Evolutionary conservation across 2,113 vertebrate species (phyloP).

Genomic region (Trichomycterus rosablanca): DNA sequence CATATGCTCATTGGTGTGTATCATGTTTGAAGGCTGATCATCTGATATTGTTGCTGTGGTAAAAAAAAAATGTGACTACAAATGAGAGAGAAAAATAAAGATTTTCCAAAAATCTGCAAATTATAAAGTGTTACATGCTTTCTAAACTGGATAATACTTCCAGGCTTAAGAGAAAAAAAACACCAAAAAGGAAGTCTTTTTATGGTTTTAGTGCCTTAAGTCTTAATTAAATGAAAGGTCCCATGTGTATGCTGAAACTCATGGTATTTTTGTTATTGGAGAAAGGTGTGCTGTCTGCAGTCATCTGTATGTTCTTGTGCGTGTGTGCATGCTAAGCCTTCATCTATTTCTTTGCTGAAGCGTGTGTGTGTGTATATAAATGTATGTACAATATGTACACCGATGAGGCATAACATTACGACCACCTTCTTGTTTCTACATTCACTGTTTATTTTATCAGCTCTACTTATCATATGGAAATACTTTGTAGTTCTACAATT

Average conservation of each 20-base stretch:
- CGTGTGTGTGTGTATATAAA: conserved; percentile 31
- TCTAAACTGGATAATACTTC: conserved; percentile 35
- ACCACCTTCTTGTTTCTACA: too few relatives aligned
- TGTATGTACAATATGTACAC: too few relatives aligned
- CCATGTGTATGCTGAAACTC: not conserved
- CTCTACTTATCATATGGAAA: too few relatives aligned
- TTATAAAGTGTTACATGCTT: conserved; percentile 47
- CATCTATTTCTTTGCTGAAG: not conserved
- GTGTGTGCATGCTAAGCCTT: not conserved
- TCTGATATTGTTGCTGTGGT: conserved; percentile 50
- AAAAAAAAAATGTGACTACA: conserved; percentile 12
- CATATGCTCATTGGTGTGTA: conserved; percentile 69
- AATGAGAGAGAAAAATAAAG: conserved; percentile 2
- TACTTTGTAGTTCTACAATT: too few relatives aligned
- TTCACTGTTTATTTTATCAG: too few relatives aligned
- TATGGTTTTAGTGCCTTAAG: conserved; percentile 47
- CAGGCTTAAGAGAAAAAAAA: conserved; percentile 12
- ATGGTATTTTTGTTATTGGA: conserved; percentile 6
- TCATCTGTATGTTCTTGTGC: conserved; percentile 1
- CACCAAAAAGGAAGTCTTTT: too few relatives aligned
- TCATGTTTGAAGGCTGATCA: conserved; percentile 67
- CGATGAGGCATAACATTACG: too few relatives aligned
- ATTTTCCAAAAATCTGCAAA: conserved; percentile 43
- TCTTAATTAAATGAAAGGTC: conserved; percentile 46
- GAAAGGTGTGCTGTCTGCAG: not conserved